A percentile compares a stretch with the other conserved stretches of the same genome.
Evolutionary conservation across 2,888 invertebrate genomes (phyloP).

Genomic region (Phytoseiulus persimilis): DNA sequence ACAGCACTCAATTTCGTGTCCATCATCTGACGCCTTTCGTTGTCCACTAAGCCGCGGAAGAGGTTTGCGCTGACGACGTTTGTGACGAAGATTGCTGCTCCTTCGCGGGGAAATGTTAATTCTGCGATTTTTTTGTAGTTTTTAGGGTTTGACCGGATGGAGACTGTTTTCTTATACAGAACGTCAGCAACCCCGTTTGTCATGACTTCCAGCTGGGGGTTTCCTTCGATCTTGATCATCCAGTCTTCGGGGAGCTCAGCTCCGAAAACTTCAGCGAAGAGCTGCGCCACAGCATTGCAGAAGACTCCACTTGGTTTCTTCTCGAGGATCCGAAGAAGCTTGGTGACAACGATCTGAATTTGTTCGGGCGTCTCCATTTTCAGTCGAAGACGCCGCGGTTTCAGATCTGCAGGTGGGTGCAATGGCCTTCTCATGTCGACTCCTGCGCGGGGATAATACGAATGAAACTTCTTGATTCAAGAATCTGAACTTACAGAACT

Average conservation of each 20-base stretch:
- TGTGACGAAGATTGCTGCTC: neutral
- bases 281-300: neutral
- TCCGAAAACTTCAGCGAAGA: neutral
- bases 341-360: neutral
- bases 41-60: conserved; percentile 15
- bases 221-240: neutral
- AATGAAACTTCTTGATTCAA: neutral
- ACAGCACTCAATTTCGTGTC: neutral
- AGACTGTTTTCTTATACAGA: neutral
- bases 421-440: neutral
- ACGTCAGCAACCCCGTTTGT: neutral
- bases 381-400: neutral
- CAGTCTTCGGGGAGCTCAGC: neutral
- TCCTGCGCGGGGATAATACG: neutral
- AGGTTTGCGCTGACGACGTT: neutral
- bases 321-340: conserved; percentile 20
- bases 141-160: neutral
- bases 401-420: neutral
- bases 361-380: neutral
- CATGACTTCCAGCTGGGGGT: neutral
- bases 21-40: neutral
- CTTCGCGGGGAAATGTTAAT: neutral
- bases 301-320: neutral
- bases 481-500: no score
- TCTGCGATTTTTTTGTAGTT: neutral